Evolutionary conservation across 2,797 vertebrate species (phyloP), one percentile per base, ranked within the genome.

Genomic region (Pseudomugil tenellus): DNA sequence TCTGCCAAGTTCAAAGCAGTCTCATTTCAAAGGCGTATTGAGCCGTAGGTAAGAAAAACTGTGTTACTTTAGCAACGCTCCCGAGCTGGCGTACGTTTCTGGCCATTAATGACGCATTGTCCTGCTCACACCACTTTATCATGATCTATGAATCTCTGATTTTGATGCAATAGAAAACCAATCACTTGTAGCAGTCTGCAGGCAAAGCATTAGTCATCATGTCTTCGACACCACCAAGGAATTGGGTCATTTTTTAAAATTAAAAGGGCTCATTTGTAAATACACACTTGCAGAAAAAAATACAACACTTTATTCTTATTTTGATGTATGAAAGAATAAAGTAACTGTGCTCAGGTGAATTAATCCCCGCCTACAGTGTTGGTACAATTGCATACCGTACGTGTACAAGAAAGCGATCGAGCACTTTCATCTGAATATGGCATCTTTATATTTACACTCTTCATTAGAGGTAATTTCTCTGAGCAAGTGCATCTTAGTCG

Each of bases 131-230:
- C 84, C 75, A 86, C 87, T 94, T 95, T 93, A 95, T 95, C 93
- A 92, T 93, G 93, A 95, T 95, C 92, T 94, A 94, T 93, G 93
- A 92, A 94, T 92, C 91, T 93, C 83, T 91, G 92, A 94, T 95
- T 94, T 92, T 94, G 92, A 94, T 90, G 91, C 92, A 92, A 94
- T 93, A 91, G 93, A 94, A 95, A 94, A 92, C 91, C 93, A 94
- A 94, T 95, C 93, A 92, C 89, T 94, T 90, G 92, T 89, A 91
- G 91, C 92, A 63, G 85, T 90, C 81, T 90, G 89, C 84, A 86
- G 93, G 90, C 92, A 57, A 92, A 89, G 90, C 94, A 94, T 95
- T 94, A 91, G 90, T 95, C 93, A 95, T 94, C 92, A 91, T 93
- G 93, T 92, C 93, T 94, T 93, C 93, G 93, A 94, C 94, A 92